Evolutionary conservation across 2,113 vertebrate genomes (phyloP), one percentile per base, ranked within the genome.

Genomic region (Psephotus haematonotus): DNA sequence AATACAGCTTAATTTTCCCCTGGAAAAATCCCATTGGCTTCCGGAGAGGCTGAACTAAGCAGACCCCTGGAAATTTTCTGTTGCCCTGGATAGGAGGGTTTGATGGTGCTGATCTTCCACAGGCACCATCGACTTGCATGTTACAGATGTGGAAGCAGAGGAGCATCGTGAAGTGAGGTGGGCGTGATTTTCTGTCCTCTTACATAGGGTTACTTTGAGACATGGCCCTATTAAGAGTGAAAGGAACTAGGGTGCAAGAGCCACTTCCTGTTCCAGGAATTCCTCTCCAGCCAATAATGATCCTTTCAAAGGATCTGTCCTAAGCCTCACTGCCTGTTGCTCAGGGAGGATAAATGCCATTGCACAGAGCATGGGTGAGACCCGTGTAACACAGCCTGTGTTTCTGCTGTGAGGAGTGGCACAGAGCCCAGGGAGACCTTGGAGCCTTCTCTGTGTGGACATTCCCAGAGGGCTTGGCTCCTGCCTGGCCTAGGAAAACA

Each of bases 341-440:
- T 89, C 60, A 33, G 50, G 46, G 71, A 63, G 11, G 25, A 37
- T 2, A 47, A 86, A 62, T 20, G n/a, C 1, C 22, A 6, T 25
- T 37, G 20, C 60, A 86, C 13, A n/a, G 81, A 68, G 60, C 24
- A 17, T 2, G 31, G 49, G 25, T 33, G 64, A 65, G 37, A 50
- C 8, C 4, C 0, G 0, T 11, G 8, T 9, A 49, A 29, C 24
- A 17, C 55, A 71, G 43, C 9, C 13, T 1, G 6, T 1, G 6
- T 31, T 68, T 47, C 57, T 80, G 63, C 80, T 53, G 65, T 1
- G 14, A 44, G 41, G 20, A 65, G 31, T 10, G 24, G 31, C 23
- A 24, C 11, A 1, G 41, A 62, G 44, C 31, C 43, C 3, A 0
- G 37, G 6, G 41, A 24, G 22, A 49, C 3, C 53, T 35, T 65